Base-by-base conservation (phyloP, 2,797 vertebrate genomes). In the Rhynchonycteris naso region DNA sequence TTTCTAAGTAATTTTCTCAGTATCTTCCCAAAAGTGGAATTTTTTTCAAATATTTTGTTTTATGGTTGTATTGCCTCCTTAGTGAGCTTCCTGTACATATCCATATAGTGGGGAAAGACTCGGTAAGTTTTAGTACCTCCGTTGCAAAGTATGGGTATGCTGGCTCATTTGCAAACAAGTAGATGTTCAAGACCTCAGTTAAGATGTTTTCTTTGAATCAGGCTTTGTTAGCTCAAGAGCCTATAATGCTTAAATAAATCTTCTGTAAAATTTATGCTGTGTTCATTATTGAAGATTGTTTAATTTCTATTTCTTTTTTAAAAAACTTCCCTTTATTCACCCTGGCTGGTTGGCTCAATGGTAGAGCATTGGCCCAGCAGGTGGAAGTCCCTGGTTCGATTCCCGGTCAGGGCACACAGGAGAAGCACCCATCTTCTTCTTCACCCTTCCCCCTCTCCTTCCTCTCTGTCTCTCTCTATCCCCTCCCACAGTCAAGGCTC, bases 121-220 rank as follows among this genome's bases (percentile, higher is more conserved):
- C 38, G 22, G 3, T 83, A 28, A 58, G 74, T 76, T 84, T 66
- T 79, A 75, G 18, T 52, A 6, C 30, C 75, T 85, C 22, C 0
- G 2, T 86, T 87, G 24, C 35, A 90, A 93, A 94, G 47, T 91
- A 52, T 2, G 30, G 58, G 7, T n/a, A 22, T 59, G 4, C 50
- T 93, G 81, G 33, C 79, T 91, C 52, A 71, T 89, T 86, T 78
- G 56, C 75, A 89, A 66, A 75, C 15, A 81, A 78, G n/a, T 79
- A 0, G 18, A 14, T 85, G 50, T 84, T 68, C 90, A 85, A 88
- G 35, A 76, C 79, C 43, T 84, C 22, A 47, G 5, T 35, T 61
- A 84, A 84, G 74, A 81, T 35, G 72, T 92, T 95, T 72, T 95
- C 65, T 94, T 95, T 95, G n/a, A 33, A 68, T 86, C 78, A 61